Base-by-base conservation (phyloP, 30 jellyfish, hydroid and myxozoan genomes). In the Hydra vulgaris region DNA sequence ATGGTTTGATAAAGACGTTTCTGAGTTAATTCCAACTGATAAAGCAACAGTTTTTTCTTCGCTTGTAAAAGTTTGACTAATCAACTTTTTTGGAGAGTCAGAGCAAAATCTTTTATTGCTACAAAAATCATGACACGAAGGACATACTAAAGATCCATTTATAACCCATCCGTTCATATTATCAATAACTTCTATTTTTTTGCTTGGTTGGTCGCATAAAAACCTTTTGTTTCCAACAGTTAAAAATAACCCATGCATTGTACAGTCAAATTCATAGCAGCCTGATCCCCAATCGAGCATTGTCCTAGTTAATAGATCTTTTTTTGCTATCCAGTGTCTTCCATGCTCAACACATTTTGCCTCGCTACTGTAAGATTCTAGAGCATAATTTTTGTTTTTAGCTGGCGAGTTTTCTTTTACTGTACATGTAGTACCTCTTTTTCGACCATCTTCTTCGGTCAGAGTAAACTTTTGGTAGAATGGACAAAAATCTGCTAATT, bases 231-330 rank as follows among this genome's bases (percentile, higher is more conserved):
- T 89, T 0, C 79, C 87, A 7, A 89, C 82, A 22, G 70, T 27
- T 24, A 89, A 24, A 16, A 81, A 56, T 21, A 89, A 83, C 26
- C 97, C 97, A 15, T 81, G 82, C 67, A 54, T 71, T 0, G 88
- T 66, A 77, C 97, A 89, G 54, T 85, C 89, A 54, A 75, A 86
- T 7, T 75, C 53, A 71, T 89, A 89, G 67, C 97, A 89, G 0
- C 97, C 97, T 71, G 95, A 84, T 19, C 97, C 97, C 97, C 97
- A 89, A 71, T 89, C 97, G 17, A 89, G 81, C 97, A 89, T 89
- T 0, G 97, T 89, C 8, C 97, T 92, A 15, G 97, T 89, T 75
- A 89, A 25, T 23, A 89, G 73, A n/a, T 89, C 97, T 55, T 89
- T 89, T 18, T 84, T 77, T 20, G 97, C 97, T 12, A 87, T 81